A percentile compares a stretch with the other conserved stretches of the same genome.
Evolutionary conservation across 2,888 invertebrate species (phyloP).

Genomic region (Sericinus montela): DNA sequence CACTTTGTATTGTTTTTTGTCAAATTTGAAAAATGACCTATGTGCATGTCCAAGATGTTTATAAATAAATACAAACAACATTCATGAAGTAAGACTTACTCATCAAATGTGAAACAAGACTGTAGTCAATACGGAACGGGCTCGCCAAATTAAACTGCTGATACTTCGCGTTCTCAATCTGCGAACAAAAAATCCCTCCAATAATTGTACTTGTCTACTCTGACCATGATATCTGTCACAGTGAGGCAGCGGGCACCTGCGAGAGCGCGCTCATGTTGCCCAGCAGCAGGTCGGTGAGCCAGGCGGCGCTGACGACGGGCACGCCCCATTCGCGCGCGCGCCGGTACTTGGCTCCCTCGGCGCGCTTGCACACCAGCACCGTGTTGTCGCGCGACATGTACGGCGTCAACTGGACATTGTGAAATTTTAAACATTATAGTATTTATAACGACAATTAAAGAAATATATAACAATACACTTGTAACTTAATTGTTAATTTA

Average conservation of each 20-base stretch:
- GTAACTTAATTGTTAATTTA: too few species aligned
- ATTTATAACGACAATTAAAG: too few species aligned
- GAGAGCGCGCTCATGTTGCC: slow-evolving; percentile 91
- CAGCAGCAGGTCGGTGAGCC: slow-evolving; percentile 95
- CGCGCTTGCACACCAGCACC: slow-evolving; percentile 86
- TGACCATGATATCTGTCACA: too few species aligned
- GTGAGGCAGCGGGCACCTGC: slow-evolving; percentile 77
- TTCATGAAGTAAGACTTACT: slow-evolving; percentile 80
- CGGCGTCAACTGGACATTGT: slow-evolving; percentile 77
- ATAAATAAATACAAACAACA: too few species aligned
- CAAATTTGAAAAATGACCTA: too few species aligned
- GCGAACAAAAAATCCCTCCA: slow-evolving; percentile 24
- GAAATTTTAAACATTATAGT: too few species aligned
- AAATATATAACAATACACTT: too few species aligned
- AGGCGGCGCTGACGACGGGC: slow-evolving; percentile 94
- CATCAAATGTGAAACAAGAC: slow-evolving; percentile 92
- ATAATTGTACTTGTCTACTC: too few species aligned
- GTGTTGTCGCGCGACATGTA: slow-evolving; percentile 90
- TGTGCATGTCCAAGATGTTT: too few species aligned
- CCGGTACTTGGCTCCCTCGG: slow-evolving; percentile 91
- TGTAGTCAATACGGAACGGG: slow-evolving; percentile 92
- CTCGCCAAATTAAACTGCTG: slow-evolving; percentile 90
- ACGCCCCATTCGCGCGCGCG: slow-evolving; percentile 96
- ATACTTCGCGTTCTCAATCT: slow-evolving; percentile 89
- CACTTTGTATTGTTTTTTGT: too few species aligned